phyloP scores from a whole-genome alignment of 92 coral and sea anemone genomes.

The Umimayanthus chanpuru region DNA sequence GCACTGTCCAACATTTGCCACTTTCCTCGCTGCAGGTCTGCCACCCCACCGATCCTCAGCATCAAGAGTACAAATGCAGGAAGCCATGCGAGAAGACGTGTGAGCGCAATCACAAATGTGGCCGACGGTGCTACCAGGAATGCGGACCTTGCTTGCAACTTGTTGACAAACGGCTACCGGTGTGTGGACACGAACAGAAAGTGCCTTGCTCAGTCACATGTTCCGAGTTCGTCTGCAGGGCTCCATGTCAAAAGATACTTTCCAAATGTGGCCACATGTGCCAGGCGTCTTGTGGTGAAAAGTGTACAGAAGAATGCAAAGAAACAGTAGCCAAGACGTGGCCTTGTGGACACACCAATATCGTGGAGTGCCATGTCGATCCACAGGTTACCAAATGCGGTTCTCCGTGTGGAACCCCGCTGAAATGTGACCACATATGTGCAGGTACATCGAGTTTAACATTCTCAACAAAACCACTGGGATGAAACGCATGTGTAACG shows the following conservation, averaged over 20 bases:
- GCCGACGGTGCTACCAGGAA: conserved; percentile 64
- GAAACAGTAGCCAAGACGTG: conserved; percentile 49
- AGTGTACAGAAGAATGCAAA: conserved; percentile 67
- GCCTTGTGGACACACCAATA: conserved; percentile 77
- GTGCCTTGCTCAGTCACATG: conserved; percentile 77
- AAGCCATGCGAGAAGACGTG: conserved; percentile 78
- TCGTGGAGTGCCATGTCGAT: conserved; percentile 69
- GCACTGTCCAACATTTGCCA: background rate
- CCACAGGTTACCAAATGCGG: conserved; percentile 53
- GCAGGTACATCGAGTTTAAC: conserved; percentile 60
- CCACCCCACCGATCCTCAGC: conserved; percentile 87
- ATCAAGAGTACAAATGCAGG: conserved; percentile 74
- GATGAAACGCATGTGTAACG: no score
- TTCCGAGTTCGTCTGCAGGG: conserved; percentile 58
- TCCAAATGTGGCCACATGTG: conserved; percentile 70
- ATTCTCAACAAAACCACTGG: background rate
- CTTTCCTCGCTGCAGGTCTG: conserved; percentile 56
- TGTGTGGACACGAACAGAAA: conserved; percentile 67
- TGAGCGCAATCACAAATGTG: conserved; percentile 63
- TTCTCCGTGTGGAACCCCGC: conserved; percentile 66
- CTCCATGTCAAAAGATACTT: conserved; percentile 62
- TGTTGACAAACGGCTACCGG: conserved; percentile 60
- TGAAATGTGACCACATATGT: conserved; percentile 83
- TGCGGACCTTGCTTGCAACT: conserved; percentile 68
- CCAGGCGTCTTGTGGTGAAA: conserved; percentile 63